phyloP scores from a whole-genome alignment of 2,113 vertebrate species.

The Rousettus leschenaultii region DNA sequence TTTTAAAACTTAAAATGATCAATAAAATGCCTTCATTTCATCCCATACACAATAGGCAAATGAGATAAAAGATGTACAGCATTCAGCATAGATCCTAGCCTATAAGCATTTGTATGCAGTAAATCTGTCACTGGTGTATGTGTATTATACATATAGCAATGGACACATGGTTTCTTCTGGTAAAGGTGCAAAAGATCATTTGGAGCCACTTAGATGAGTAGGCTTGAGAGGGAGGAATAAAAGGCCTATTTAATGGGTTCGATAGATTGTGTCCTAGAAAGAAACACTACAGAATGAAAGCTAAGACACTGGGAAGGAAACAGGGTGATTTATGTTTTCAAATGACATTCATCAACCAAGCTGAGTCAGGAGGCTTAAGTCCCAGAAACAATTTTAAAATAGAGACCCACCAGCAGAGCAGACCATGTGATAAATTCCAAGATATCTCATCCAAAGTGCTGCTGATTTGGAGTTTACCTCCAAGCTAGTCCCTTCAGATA shows the following conservation, averaged over 20 bases:
- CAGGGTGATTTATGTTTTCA: not conserved
- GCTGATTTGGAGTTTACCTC: not conserved
- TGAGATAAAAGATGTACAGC: not conserved
- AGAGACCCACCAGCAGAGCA: not conserved
- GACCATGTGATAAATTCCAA: not conserved
- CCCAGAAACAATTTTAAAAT: not conserved
- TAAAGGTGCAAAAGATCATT: not conserved
- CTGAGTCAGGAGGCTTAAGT: not conserved
- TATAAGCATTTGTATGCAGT: not conserved
- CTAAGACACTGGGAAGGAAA: not conserved
- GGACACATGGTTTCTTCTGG: not conserved
- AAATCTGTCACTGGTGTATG: not conserved
- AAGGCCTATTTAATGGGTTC: not conserved
- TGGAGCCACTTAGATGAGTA: not conserved
- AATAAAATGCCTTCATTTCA: not conserved
- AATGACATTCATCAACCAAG: not conserved
- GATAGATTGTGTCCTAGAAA: not conserved
- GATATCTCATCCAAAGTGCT: not conserved
- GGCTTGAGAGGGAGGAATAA: not conserved
- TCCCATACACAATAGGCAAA: not conserved
- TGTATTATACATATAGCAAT: not conserved
- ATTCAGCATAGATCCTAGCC: not conserved
- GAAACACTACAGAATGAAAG: not conserved
- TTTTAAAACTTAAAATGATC: conserved; percentile 7
- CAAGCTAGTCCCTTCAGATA: not conserved